Evolutionary conservation across 1,140 invertebrate species (phyloP), one percentile per base, ranked within the genome.

Genomic region (Anastrepha ludens): DNA sequence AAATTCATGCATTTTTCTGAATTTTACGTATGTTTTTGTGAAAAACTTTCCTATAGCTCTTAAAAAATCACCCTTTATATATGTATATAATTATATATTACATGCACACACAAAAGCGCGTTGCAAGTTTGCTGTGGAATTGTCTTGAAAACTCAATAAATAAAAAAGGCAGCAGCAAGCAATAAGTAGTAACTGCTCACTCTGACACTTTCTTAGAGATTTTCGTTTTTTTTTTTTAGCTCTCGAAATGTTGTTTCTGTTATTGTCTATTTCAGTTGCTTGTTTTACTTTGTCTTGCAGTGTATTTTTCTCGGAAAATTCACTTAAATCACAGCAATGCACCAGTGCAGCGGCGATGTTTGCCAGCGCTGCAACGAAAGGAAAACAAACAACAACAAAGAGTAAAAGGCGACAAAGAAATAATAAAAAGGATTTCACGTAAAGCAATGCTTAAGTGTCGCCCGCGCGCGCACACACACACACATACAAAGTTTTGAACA

Each of bases 281-380:
- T 55, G 47, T 81, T 81, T 81, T 81, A 2, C 9, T 55, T 55
- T 17, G 13, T 81, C 55, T 81, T 81, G 8, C 9, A 20, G n/a
- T 17, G 13, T n/a, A 74, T 47, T 74, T 85, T 58, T 85, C n/a
- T 39, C 17, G 4, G n/a, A 41, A 59, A 86, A 59, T 86, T 58
- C 59, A 86, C 85, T 86, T 86, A 60, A 86, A 86, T 86, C 85
- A 86, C 20, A 86, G 59, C 20, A 86, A 62, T 62, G 58, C 59
- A 86, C 85, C 39, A 62, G 6, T 86, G 85, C 44, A 15, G 39
- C n/a, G 13, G 20, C 29, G 67, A 74, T n/a, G 8, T 8, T 4
- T 86, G n/a, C 29, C 9, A 15, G 15, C 7, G 58, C 20, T 15
- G 85, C 29, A 29, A 65, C 29, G 64, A 20, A 29, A 65, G 64